Base-by-base conservation (phyloP, 2,888 invertebrate species). In the Microplitis manilae region DNA sequence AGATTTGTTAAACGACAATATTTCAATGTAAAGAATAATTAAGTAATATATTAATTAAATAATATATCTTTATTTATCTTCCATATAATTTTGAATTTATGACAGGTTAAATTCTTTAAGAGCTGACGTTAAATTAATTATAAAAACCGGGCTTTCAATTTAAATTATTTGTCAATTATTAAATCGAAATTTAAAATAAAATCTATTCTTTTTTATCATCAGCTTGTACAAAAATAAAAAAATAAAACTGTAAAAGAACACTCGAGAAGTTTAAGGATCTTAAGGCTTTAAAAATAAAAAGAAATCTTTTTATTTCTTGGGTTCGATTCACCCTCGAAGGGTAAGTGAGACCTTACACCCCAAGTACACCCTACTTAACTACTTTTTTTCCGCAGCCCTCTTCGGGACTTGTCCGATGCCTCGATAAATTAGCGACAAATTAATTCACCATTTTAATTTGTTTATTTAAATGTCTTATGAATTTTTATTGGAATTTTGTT, bases 291-390 rank as follows among this genome's bases (percentile, higher is more conserved):
- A 30, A 30, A 30, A 30, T 30, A 30, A 30, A 30, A 30, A 30
- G 0, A 30, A 30, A 30, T 30, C 30, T 30, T 30, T 30, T 30
- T 30, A 30, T 30, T 30, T 30, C 30, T 67, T 17, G 9, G 64
- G 30, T 17, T 64, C 15, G 17, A 30, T 4, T 50, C 13, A 50
- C 50, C 50, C 50, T 50, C 50, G 50, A 4, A 50, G 50, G 50
- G 50, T 50, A 60, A 65, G 59, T 50, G 71, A 67, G 67, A 68
- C 39, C 38, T 74, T 74, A 59, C 72, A 20, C 78, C 68, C 73
- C 75, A 78, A 81, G 80, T 80, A 80, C 82, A 81, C 79, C 77
- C 79, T 87, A 87, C 30, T 88, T 87, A 88, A 88, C 87, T 87
- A 88, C 87, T 89, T 89, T 86, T 84, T 83, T 39, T 68, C 65